These are phyloP conservation scores for Abramis brama DNA, from an alignment of 2,113 vertebrate species.

Conservation along the genomic window DNA sequence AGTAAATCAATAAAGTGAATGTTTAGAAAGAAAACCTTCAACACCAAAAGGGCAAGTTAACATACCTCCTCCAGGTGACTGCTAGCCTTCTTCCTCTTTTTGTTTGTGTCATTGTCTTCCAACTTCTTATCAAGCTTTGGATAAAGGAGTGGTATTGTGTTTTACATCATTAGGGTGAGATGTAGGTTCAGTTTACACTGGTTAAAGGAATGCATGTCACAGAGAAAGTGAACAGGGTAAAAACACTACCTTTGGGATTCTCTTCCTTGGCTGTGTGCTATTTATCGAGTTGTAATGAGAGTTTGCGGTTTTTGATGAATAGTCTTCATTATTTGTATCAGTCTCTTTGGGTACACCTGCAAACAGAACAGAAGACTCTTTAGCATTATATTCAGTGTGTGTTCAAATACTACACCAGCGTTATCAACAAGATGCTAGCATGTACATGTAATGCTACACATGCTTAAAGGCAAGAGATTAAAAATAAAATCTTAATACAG, in stretches of 20 bases:
- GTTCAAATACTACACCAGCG: background rate
- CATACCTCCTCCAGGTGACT: conserved; percentile 84
- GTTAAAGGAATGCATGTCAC: background rate
- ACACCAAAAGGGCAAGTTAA: conserved; percentile 21
- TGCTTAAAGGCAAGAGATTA: background rate
- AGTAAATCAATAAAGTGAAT: background rate
- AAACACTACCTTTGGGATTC: conserved; percentile 85
- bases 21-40: background rate
- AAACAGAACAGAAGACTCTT: conserved; percentile 39
- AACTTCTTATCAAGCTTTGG: conserved; percentile 81
- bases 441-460: background rate
- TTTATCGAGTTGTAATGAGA: conserved; percentile 78
- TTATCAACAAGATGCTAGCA: background rate
- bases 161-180: background rate
- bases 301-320: conserved; percentile 71
- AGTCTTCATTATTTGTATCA: conserved; percentile 76
- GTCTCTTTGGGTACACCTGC: conserved; percentile 73
- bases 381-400: background rate
- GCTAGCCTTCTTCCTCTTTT: conserved; percentile 82
- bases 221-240: background rate
- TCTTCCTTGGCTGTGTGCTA: conserved; percentile 83
- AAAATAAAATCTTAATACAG: background rate
- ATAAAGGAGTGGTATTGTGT: background rate
- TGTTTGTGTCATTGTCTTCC: conserved; percentile 86
- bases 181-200: background rate